Conservation (phyloP, 2,797 vertebrate genomes). For the Lacerta agilis region DNA sequence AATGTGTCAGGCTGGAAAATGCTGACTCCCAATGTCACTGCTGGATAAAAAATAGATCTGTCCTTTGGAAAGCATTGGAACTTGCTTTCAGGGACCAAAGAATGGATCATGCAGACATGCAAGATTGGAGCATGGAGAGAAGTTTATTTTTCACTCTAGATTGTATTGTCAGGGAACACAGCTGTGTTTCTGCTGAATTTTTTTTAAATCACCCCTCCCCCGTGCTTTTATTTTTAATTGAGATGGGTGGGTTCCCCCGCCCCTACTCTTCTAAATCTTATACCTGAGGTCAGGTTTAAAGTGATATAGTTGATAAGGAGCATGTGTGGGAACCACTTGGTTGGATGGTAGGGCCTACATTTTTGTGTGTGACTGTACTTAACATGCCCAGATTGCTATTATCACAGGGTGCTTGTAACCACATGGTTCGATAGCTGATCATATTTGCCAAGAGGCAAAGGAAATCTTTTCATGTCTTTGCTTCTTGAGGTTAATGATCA, state of each 20-base stretch:
- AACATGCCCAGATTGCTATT: background rate
- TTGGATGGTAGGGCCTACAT: too few species aligned
- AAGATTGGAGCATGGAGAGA: background rate
- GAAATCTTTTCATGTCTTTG: too few species aligned
- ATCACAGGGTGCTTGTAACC: too few species aligned
- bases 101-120: background rate
- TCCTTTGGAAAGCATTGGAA: constrained; percentile 11
- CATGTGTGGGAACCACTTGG: background rate
- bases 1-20: constrained; percentile 20
- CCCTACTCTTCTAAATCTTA: background rate
- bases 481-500: too few species aligned
- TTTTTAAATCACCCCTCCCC: background rate
- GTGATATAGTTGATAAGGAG: background rate
- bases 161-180: constrained; percentile 25
- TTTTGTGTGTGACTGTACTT: background rate
- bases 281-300: constrained; percentile 21
- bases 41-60: constrained; percentile 19
- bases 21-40: constrained; percentile 21
- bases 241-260: background rate
- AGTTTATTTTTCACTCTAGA: background rate
- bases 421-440: background rate
- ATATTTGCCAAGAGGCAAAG: background rate
- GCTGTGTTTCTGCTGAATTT: constrained; percentile 38
- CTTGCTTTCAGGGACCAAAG: background rate
- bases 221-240: background rate